Evolutionary conservation across 2,888 invertebrate species (phyloP).

Genomic region (Diachrysia chrysitis): DNA sequence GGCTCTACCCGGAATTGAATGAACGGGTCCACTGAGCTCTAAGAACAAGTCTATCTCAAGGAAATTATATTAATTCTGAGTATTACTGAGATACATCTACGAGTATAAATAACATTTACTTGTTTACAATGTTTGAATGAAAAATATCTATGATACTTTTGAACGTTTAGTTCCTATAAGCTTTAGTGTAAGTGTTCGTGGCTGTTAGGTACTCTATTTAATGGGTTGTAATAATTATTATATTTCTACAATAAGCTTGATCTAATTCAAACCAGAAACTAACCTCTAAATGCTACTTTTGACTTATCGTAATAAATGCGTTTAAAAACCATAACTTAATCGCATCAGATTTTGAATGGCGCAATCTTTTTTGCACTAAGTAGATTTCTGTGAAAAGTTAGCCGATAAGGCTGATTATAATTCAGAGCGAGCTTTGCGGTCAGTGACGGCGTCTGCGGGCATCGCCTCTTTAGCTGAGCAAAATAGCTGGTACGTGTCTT

Average conservation of each 20-base stretch:
- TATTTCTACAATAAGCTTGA: no score
- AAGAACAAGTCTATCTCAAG: conserved; percentile 16
- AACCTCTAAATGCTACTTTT: background rate
- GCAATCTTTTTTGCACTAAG: conserved; percentile 48
- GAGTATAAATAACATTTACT: background rate
- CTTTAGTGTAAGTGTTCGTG: no score
- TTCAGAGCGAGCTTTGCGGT: conserved; percentile 54
- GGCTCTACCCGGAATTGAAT: conserved; percentile 36
- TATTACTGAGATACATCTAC: background rate
- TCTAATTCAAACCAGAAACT: background rate
- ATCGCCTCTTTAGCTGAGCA: conserved; percentile 7
- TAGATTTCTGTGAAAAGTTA: conserved; percentile 45
- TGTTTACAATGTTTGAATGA: no score
- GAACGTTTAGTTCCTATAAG: no score
- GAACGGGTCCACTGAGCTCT: conserved; percentile 29
- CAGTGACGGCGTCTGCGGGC: conserved; percentile 23
- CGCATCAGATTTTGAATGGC: conserved; percentile 51
- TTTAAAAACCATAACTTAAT: conserved; percentile 19
- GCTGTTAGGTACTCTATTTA: no score
- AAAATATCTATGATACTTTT: no score
- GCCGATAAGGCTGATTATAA: conserved; percentile 61
- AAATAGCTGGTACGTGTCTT: conserved; percentile 45
- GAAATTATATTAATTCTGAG: conserved; percentile 33
- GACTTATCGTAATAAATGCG: background rate
- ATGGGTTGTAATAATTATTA: no score